Evolutionary conservation across 2,888 invertebrate species (phyloP).

Genomic region (Sarcophaga carnaria): DNA sequence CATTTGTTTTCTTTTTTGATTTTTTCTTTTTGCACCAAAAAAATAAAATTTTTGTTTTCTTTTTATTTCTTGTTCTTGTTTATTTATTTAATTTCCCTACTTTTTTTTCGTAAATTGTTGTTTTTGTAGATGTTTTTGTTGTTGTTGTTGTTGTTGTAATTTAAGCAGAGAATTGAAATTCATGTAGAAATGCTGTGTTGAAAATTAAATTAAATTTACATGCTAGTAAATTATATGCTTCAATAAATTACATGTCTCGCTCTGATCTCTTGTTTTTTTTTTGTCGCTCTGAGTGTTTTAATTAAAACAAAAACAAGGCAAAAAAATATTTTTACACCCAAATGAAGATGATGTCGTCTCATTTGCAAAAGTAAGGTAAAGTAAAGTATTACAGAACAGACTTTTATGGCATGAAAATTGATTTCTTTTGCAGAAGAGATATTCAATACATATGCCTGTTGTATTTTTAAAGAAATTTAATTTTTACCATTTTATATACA

Average conservation of each 20-base stretch:
- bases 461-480: too few relatives aligned
- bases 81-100: constrained; percentile 42
- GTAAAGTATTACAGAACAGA: too few relatives aligned
- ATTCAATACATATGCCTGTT: too few relatives aligned
- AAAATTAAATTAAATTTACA: constrained; percentile 46
- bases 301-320: neutral
- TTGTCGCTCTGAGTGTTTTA: neutral
- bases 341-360: too few relatives aligned
- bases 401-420: too few relatives aligned
- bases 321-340: too few relatives aligned
- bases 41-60: neutral
- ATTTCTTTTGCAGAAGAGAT: too few relatives aligned
- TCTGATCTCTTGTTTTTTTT: too few relatives aligned
- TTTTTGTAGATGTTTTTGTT: neutral
- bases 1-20: constrained; percentile 25
- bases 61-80: constrained; percentile 33
- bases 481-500: too few relatives aligned
- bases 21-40: neutral
- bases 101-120: constrained; percentile 8
- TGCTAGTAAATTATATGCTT: constrained; percentile 53
- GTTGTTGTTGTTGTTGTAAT: constrained; percentile 14
- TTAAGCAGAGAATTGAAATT: constrained; percentile 53
- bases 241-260: constrained; percentile 33
- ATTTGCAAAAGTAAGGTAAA: too few relatives aligned
- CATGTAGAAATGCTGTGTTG: constrained; percentile 52